phyloP scores from a whole-genome alignment of 1,140 invertebrate genomes.

The Gonatopus flavifemur region DNA sequence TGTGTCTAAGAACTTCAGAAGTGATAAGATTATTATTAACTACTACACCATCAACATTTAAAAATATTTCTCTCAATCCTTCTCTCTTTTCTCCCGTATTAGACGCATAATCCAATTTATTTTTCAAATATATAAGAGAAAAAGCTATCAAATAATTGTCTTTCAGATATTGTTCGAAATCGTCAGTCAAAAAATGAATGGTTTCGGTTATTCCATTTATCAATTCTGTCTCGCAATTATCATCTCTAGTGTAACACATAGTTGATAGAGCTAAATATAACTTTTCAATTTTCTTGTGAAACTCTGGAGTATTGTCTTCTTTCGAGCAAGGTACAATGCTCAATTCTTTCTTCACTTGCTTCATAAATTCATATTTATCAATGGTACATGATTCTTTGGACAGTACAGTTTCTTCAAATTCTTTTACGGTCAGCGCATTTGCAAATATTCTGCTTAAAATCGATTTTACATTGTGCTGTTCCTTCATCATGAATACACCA shows the following conservation, averaged over 20 bases:
- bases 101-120: background rate
- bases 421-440: conserved; percentile 37
- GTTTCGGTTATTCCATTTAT: conserved; percentile 40
- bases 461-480: conserved; percentile 56
- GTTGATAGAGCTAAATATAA: conserved; percentile 41
- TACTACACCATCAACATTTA: conserved; percentile 19
- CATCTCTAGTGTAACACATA: conserved; percentile 30
- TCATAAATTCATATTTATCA: conserved; percentile 57
- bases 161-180: conserved; percentile 46
- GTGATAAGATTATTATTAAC: conserved; percentile 24
- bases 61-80: conserved; percentile 35
- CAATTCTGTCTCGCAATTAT: conserved; percentile 39
- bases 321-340: conserved; percentile 37
- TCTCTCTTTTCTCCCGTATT: background rate
- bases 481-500: conserved; percentile 46
- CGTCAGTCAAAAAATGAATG: conserved; percentile 32
- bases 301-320: conserved; percentile 20
- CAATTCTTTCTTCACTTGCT: conserved; percentile 60
- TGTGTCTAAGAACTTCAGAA: conserved; percentile 32
- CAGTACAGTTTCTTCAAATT: conserved; percentile 63
- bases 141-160: conserved; percentile 51
- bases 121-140: conserved; percentile 44
- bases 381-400: conserved; percentile 58
- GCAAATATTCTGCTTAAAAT: conserved; percentile 58
- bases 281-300: conserved; percentile 32